Percentiles rank a stretch among this genome's conserved stretches.
Evolutionary conservation across 2,797 vertebrate genomes (phyloP).

Genomic region (Lagorchestes hirsutus): DNA sequence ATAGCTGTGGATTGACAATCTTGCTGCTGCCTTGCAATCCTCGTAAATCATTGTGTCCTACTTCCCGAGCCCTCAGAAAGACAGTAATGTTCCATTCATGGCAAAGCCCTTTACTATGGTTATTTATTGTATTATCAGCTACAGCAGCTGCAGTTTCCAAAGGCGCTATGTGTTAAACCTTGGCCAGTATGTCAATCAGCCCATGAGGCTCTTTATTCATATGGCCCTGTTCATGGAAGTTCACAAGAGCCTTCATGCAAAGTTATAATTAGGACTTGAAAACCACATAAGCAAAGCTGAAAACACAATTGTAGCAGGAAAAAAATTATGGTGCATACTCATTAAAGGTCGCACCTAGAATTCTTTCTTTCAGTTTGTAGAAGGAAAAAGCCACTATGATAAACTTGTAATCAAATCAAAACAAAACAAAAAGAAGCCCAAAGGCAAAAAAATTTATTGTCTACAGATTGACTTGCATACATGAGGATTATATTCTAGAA

Average conservation of each 20-base stretch:
- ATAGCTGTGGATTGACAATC: not conserved
- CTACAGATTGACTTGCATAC: not conserved
- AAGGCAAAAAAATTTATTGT: not conserved
- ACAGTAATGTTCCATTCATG: not conserved
- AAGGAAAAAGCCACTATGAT: not conserved
- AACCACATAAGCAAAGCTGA: conserved; percentile 80
- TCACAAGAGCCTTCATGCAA: not conserved
- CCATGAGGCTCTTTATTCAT: conserved; percentile 69
- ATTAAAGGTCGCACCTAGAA: not conserved
- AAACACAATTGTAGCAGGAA: not conserved
- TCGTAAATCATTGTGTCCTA: not conserved
- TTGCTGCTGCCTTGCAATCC: not conserved
- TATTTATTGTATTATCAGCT: conserved; percentile 77
- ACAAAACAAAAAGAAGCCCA: not conserved
- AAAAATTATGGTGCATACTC: not conserved
- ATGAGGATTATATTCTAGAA: not conserved
- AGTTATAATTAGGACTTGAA: conserved; percentile 84
- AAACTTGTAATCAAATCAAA: not conserved
- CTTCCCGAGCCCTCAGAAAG: conserved; percentile 24
- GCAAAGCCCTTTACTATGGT: not conserved
- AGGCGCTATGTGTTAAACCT: conserved; percentile 66
- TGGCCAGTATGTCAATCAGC: conserved; percentile 67
- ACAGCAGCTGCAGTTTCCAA: conserved; percentile 78
- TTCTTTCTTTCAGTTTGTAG: not conserved
- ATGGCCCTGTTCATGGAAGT: conserved; percentile 74